Percentiles rank a stretch among this genome's conserved stretches.
Conservation (phyloP, 2,113 vertebrate genomes). For the Tragulus kanchil region DNA sequence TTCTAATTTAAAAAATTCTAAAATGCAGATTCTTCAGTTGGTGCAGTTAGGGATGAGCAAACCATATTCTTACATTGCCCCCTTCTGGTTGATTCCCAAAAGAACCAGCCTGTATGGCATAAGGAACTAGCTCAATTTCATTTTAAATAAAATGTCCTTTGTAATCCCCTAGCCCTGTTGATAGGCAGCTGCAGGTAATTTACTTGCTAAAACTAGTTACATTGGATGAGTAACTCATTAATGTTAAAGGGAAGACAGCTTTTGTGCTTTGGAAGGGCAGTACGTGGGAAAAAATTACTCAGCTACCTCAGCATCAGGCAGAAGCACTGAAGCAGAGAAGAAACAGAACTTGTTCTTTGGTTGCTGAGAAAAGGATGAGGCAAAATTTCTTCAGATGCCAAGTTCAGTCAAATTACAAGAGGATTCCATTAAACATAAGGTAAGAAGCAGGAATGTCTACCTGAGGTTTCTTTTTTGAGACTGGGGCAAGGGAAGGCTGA, state of each 20-base stretch:
- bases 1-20: slow-evolving; percentile 82
- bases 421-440: background rate
- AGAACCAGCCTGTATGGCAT: fast-evolving
- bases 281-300: background rate
- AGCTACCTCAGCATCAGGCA: background rate
- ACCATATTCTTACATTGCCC: slow-evolving; percentile 84
- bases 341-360: background rate
- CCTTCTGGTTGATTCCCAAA: slow-evolving; percentile 66
- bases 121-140: slow-evolving; percentile 14
- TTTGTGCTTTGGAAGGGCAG: background rate
- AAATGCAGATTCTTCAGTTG: slow-evolving; percentile 67
- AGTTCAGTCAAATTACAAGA: background rate
- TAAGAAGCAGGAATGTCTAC: background rate
- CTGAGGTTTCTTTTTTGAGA: background rate
- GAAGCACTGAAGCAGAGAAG: background rate
- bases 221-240: background rate
- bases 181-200: slow-evolving; percentile 19
- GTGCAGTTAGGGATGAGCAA: slow-evolving; percentile 33
- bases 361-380: background rate
- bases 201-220: slow-evolving; percentile 32
- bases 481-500: background rate
- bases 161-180: background rate
- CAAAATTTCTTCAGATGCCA: background rate
- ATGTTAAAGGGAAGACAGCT: background rate
- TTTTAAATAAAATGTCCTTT: slow-evolving; percentile 49